Evolutionary conservation across 2,888 invertebrate species (phyloP).

Genomic region (Stenchaetothrips biformis): DNA sequence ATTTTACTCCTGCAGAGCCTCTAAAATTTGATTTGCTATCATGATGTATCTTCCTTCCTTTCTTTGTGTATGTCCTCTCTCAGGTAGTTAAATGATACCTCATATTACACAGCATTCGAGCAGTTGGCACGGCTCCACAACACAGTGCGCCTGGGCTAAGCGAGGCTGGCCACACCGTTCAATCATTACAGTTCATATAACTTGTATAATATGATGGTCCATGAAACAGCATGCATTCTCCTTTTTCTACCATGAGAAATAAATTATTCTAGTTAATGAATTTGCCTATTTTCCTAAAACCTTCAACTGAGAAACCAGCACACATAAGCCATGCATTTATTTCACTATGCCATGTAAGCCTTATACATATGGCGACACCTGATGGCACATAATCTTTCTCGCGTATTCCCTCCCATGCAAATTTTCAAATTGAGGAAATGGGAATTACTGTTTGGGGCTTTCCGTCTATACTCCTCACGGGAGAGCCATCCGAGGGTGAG

Average conservation of each 20-base stretch:
- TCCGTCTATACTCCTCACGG: no score
- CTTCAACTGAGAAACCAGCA: no score
- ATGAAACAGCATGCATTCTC: constrained; percentile 41
- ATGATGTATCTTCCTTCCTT: constrained; percentile 13
- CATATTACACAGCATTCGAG: constrained; percentile 29
- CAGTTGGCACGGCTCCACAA: constrained; percentile 22
- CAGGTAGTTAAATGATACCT: constrained; percentile 23
- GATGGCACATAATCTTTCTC: no score
- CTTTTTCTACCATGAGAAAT: constrained; percentile 42
- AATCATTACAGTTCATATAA: constrained; percentile 8
- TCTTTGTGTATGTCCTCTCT: constrained; percentile 14
- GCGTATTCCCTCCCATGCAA: no score
- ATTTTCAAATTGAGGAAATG: no score
- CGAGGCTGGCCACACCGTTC: constrained; percentile 17
- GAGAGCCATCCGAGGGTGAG: no score
- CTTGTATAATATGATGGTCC: constrained; percentile 34
- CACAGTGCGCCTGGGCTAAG: constrained; percentile 20
- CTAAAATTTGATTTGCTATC: constrained; percentile 15
- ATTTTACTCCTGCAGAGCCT: constrained; percentile 5
- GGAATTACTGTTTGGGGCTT: no score
- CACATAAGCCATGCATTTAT: no score
- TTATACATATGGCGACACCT: no score
- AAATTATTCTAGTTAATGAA: constrained; percentile 41
- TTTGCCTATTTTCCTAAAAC: constrained; percentile 28
- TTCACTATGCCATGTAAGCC: no score